Percentiles rank a stretch among this genome's conserved stretches.
Evolutionary conservation across 2,797 vertebrate genomes (phyloP).

Genomic region (Hippocampus kuda): DNA sequence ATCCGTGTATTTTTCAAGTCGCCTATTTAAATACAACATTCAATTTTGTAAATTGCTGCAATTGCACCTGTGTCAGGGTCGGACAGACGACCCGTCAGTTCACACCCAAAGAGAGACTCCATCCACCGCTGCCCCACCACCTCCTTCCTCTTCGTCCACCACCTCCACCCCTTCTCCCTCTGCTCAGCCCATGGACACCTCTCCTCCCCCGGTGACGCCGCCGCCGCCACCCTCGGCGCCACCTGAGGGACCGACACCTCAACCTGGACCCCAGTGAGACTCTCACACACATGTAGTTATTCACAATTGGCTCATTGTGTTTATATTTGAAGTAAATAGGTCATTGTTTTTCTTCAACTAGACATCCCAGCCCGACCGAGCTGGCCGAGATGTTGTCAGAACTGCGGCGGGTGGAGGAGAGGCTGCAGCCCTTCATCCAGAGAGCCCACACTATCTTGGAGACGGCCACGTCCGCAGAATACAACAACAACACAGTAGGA

Average conservation of each 20-base stretch:
- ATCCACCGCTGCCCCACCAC: conserved; percentile 39
- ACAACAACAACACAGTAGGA: conserved; percentile 81
- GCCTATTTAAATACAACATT: background rate
- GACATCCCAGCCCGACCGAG: conserved; percentile 80
- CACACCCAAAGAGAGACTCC: conserved; percentile 55
- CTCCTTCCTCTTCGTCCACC: conserved; percentile 55
- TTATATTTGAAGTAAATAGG: background rate
- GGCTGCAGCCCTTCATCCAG: conserved; percentile 84
- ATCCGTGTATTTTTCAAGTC: background rate
- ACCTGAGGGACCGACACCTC: conserved; percentile 60
- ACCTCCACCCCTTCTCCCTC: conserved; percentile 65
- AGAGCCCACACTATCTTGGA: conserved; percentile 80
- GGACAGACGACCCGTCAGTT: conserved; percentile 43
- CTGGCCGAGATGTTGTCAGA: conserved; percentile 80
- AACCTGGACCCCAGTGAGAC: conserved; percentile 66
- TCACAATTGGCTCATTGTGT: background rate
- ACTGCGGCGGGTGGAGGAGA: conserved; percentile 74
- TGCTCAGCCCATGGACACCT: conserved; percentile 67
- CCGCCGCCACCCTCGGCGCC: conserved; percentile 60
- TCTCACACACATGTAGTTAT: background rate
- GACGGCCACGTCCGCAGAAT: conserved; percentile 72
- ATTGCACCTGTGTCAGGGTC: conserved; percentile 44
- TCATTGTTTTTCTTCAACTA: conserved; percentile 22
- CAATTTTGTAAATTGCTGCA: background rate
- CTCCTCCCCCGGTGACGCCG: conserved; percentile 59